Base-by-base conservation (phyloP, 2,797 vertebrate species). In the Chaunax sp. region DNA sequence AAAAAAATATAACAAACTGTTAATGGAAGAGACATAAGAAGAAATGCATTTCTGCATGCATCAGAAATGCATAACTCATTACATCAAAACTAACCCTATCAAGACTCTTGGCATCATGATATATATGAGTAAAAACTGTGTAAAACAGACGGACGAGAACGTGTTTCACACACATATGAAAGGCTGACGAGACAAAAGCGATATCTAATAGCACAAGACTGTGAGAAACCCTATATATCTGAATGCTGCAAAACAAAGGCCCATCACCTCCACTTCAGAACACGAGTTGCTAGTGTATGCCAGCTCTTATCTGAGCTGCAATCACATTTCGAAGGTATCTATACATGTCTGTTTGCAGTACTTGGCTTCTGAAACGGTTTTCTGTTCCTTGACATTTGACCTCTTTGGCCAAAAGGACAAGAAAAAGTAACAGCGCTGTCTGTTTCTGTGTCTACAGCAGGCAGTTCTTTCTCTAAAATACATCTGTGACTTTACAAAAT, bases 201-300 rank as follows among this genome's bases (percentile, higher is more conserved):
- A 62, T 73, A 77, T 83, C n/a, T n/a, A n/a, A n/a, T n/a, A n/a
- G n/a, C n/a, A 51, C 50, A 43, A 84, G 78, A 74, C 68, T 69
- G 66, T 37, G 75, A 66, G 89, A 85, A 90, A 90, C 87, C 69
- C 56, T 69, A 90, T 75, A 80, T 64, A 60, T 10, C 52, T 80
- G 49, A 78, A 65, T 35, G 65, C 38, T 64, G 46, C 56, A 58
- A 66, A 76, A 75, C 68, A 72, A 45, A 75, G 76, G 45, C 54
- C 71, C 67, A 61, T 76, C 69, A 67, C 66, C 65, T 68, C 67
- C 40, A 19, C 63, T 59, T 18, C n/a, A 54, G 77, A 70, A 81
- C 87, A 85, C 68, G 51, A 18, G 52, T 62, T 57, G 54, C 50
- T 15, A 73, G 78, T 88, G 77, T 83, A 30, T 15, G 33, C 30